Evolutionary conservation across 2,113 vertebrate species (phyloP), one percentile per base, ranked within the genome.

Genomic region (Suricata suricatta): DNA sequence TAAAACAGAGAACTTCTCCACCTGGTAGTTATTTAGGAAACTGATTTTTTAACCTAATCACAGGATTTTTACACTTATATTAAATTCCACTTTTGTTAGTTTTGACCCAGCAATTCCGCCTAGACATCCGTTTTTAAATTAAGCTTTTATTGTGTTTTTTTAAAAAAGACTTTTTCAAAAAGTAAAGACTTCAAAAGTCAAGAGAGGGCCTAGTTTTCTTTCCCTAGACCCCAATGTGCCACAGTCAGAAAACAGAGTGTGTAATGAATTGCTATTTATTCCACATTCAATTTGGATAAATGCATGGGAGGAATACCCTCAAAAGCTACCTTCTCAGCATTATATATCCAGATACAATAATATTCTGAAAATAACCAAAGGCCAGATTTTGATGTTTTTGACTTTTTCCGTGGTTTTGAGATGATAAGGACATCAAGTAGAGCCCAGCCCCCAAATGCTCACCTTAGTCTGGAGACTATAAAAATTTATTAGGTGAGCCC

Each of bases 1-100:
- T 54, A 95, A 69, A 72, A 88, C 68, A 66, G 9, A 97, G 91
- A 91, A 41, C 57, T 95, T 95, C 83, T 17, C 95, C 94, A 95
- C 96, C 96, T 97, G 93, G 95, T 84, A 96, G 87, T 97, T 96
- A 97, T 98, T 97, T 97, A 96, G 84, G 94, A 97, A 95, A 88
- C 33, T 95, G 81, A 93, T 91, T 97, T 93, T 97, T 96, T 94
- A 90, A 93, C 52, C 89, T 77, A 96, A 95, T 97, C 97, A 93
- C 27, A 77, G 88, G 89, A 91, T 81, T 93, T 98, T 92, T 92
- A 94, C 90, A 91, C 93, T 97, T 98, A 91, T 77, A 95, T 97
- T 97, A 96, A 97, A 97, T 95, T 97, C 97, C 64, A 83, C 63
- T 97, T 89, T 83, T 93, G 97, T 95, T 98, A 85, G 77, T 86